A percentile compares a stretch with the other conserved stretches of the same genome.
Conservation (phyloP, 1,140 invertebrate genomes). For the Megalopta genalis region DNA sequence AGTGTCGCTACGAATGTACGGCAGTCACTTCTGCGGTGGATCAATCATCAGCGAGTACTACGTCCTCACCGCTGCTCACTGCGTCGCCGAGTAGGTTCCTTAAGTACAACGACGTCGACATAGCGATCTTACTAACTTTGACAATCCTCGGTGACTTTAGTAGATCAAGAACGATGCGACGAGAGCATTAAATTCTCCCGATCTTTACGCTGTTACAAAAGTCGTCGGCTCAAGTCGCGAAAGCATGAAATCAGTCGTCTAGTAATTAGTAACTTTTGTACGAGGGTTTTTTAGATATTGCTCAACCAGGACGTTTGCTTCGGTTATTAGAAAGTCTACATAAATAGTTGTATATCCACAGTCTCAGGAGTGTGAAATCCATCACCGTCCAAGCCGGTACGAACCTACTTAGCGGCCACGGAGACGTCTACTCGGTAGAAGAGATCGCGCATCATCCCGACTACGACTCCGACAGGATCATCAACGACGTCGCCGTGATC, state of each 20-base stretch:
- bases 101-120: too few relatives aligned
- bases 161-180: too few relatives aligned
- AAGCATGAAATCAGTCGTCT: too few relatives aligned
- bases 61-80: slow-evolving; percentile 83
- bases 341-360: neutral
- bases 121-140: too few relatives aligned
- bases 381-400: slow-evolving; percentile 67
- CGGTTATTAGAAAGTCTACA: too few relatives aligned
- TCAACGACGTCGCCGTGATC: slow-evolving; percentile 81
- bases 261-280: too few relatives aligned
- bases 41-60: slow-evolving; percentile 80
- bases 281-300: too few relatives aligned
- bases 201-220: too few relatives aligned
- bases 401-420: slow-evolving; percentile 57
- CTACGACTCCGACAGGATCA: slow-evolving; percentile 59
- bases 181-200: too few relatives aligned
- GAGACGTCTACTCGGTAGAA: slow-evolving; percentile 63
- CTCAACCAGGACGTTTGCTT: neutral
- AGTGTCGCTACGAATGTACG: slow-evolving; percentile 73
- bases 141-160: too few relatives aligned
- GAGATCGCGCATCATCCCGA: slow-evolving; percentile 71
- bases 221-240: too few relatives aligned
- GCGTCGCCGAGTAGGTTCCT: slow-evolving; percentile 70
- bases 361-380: neutral
- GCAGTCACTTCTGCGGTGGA: slow-evolving; percentile 81